Conservation (phyloP, 1,140 invertebrate species). For the Drosophila simulans region DNA sequence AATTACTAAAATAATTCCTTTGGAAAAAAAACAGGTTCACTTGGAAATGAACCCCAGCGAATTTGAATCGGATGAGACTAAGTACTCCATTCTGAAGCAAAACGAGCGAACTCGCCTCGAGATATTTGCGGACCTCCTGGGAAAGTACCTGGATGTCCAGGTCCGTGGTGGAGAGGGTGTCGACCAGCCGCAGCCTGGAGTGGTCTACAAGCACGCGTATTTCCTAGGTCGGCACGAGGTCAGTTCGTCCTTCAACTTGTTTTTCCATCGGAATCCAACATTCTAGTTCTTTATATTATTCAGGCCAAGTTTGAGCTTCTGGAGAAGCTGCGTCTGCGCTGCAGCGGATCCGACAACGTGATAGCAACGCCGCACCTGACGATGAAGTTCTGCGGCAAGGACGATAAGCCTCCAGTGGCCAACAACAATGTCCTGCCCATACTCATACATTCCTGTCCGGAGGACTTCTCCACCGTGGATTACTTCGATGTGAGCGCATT, state of each 20-base stretch:
- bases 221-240: slow-evolving; percentile 92
- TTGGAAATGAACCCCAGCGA: slow-evolving; percentile 88
- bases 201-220: slow-evolving; percentile 88
- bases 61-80: slow-evolving; percentile 88
- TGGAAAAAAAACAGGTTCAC: slow-evolving; percentile 86
- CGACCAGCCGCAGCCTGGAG: slow-evolving; percentile 15
- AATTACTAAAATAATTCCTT: too few species aligned
- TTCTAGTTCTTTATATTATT: not conserved
- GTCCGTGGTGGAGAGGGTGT: slow-evolving; percentile 75
- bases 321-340: slow-evolving; percentile 85
- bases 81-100: slow-evolving; percentile 87
- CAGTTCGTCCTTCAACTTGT: slow-evolving; percentile 37
- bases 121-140: slow-evolving; percentile 91
- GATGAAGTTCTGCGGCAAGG: slow-evolving; percentile 88
- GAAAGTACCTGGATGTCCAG: slow-evolving; percentile 89
- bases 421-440: slow-evolving; percentile 88
- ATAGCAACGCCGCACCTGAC: slow-evolving; percentile 86
- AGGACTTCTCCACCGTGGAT: slow-evolving; percentile 91
- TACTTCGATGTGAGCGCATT: slow-evolving; percentile 90
- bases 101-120: slow-evolving; percentile 89
- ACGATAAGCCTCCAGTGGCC: slow-evolving; percentile 85
- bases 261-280: not conserved
- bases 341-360: slow-evolving; percentile 85
- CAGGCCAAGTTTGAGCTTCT: slow-evolving; percentile 88
- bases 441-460: slow-evolving; percentile 90